Base-by-base conservation (phyloP, 2,888 invertebrate species). In the Drosophila algonquin region DNA sequence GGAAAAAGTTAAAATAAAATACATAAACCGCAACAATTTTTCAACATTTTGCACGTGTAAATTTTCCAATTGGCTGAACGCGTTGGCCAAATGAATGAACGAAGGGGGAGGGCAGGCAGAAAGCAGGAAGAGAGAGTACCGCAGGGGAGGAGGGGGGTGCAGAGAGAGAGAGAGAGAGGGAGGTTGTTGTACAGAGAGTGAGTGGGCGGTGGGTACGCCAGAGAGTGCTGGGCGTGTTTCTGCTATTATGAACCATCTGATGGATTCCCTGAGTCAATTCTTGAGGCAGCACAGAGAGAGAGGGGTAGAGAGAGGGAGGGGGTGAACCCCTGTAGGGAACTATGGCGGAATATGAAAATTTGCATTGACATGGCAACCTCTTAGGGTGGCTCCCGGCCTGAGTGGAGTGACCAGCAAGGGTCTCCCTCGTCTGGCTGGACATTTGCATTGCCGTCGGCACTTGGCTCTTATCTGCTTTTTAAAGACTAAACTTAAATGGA, bases 21-120 rank as follows among this genome's bases (percentile, higher is more conserved):
- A 68, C 55, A 75, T 70, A 75, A 90, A 90, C 90, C 90, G 84
- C 89, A 90, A 89, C 90, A 90, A 90, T 90, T 90, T 90, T 90
- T 90, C 90, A 84, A 89, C 90, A 90, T 90, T 90, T 90, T 90
- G 89, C 89, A 90, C 87, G 90, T 90, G 90, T 90, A 90, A 90
- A 90, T 90, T 90, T 90, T 90, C 90, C 90, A 90, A 90, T 90
- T 90, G 89, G 90, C 84, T 90, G 86, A 80, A 50, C 89, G 77
- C 73, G 40, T 40, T 40, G 2, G 73, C 75, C 64, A 77, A 83
- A 79, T 74, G 79, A 72, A 76, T 63, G 72, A 30, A 52, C 18
- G 18, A 18, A 2, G 56, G 67, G 56, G 35, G 14, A 32, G 30
- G 64, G 35, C 9, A 32, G 27, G 16, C 14, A 18, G 46, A 32